phyloP scores from a whole-genome alignment of 2,797 vertebrate species.

The Thalassophryne amazonica region DNA sequence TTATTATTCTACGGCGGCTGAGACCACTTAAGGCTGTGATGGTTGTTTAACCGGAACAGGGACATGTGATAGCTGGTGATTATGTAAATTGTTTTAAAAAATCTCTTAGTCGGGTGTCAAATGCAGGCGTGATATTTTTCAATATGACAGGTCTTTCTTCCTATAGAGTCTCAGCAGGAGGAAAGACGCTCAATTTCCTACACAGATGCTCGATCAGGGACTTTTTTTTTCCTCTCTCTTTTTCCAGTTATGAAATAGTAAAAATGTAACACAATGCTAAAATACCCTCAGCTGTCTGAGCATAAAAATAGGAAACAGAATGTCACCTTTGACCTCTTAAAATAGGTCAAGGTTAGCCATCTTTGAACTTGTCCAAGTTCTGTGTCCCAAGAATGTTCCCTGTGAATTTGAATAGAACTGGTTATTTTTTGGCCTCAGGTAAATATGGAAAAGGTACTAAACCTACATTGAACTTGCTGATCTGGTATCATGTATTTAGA shows the following conservation, averaged over 20 bases:
- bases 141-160: conserved; percentile 6
- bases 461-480: too few relatives aligned
- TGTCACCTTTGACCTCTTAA: too few relatives aligned
- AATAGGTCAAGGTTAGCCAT: too few relatives aligned
- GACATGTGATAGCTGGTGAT: conserved; percentile 18
- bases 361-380: too few relatives aligned
- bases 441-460: neutral
- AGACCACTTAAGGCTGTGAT: conserved; percentile 34
- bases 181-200: neutral
- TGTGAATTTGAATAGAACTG: neutral
- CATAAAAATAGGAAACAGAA: too few relatives aligned
- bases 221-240: too few relatives aligned
- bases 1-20: conserved; percentile 54
- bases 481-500: neutral
- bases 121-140: neutral
- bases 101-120: neutral
- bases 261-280: too few relatives aligned
- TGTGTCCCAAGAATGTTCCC: too few relatives aligned
- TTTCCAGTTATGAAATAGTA: too few relatives aligned
- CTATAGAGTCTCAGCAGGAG: neutral
- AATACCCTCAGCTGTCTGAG: too few relatives aligned
- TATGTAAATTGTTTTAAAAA: conserved; percentile 28
- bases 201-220: neutral
- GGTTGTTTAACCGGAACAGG: conserved; percentile 23
- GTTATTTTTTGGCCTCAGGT: too few relatives aligned